phyloP scores from a whole-genome alignment of 2,797 vertebrate genomes.

The Typhlichthys subterraneus region DNA sequence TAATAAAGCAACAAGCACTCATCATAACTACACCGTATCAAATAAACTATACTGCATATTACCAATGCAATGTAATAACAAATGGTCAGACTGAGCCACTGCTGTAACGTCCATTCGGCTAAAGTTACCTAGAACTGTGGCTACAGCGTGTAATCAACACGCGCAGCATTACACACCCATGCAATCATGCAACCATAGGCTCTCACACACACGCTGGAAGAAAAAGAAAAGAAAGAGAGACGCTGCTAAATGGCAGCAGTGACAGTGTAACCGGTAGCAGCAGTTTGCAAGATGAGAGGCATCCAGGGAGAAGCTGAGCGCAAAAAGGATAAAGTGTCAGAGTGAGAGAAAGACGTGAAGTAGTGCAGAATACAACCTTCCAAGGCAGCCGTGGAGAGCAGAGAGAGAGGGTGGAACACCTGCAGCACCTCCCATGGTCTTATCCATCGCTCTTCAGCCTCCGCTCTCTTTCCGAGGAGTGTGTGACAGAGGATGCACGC shows the following conservation, averaged over 20 bases:
- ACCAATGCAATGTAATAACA: conserved; percentile 30
- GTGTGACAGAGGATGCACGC: conserved; percentile 24
- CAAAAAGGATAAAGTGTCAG: conserved; percentile 6
- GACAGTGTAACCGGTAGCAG: neutral
- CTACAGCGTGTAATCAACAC: conserved; percentile 65
- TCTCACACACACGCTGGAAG: conserved; percentile 43
- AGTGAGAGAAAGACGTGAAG: conserved; percentile 12
- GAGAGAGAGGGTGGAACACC: conserved; percentile 74
- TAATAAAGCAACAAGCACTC: conserved; percentile 54
- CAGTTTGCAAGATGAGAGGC: too few relatives aligned
- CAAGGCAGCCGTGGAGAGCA: conserved; percentile 60
- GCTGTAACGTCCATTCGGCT: neutral
- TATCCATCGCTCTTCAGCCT: conserved; percentile 71
- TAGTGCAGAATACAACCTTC: conserved; percentile 67
- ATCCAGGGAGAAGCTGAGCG: conserved; percentile 18
- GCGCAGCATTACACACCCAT: conserved; percentile 26
- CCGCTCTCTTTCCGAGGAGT: conserved; percentile 69
- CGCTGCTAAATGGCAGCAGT: conserved; percentile 18
- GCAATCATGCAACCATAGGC: conserved; percentile 46
- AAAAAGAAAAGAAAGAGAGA: neutral
- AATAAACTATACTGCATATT: conserved; percentile 36
- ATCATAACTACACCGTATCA: conserved; percentile 21
- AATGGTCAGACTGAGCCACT: neutral
- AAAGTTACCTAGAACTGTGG: conserved; percentile 59
- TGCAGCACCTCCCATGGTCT: conserved; percentile 69